These are phyloP conservation scores for Drosophila kohkoa DNA, from an alignment of 1,140 invertebrate genomes.

Conservation along the genomic window DNA sequence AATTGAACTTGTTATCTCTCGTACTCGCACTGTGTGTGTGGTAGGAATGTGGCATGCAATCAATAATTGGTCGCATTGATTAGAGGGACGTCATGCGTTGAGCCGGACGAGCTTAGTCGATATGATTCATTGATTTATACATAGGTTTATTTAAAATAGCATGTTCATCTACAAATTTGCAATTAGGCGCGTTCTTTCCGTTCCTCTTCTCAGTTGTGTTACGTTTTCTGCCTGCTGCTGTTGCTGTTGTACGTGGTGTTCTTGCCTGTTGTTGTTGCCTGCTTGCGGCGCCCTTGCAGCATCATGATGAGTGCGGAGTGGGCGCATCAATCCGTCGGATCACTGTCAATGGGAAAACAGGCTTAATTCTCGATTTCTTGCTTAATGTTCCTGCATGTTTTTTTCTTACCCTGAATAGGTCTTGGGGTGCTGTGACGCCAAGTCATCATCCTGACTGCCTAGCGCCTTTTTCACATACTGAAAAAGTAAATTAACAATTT, in stretches of 20 bases:
- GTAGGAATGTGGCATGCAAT: conserved; percentile 36
- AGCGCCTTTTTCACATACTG: conserved; percentile 92
- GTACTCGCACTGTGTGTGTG: conserved; percentile 9
- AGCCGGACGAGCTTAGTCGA: neutral
- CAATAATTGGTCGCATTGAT: conserved; percentile 46
- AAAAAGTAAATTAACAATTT: conserved; percentile 7
- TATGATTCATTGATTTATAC: conserved; percentile 73
- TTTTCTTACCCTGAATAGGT: conserved; percentile 79
- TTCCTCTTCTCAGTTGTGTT: conserved; percentile 24
- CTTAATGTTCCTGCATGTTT: neutral
- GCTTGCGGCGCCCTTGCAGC: conserved; percentile 15
- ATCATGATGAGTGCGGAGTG: conserved; percentile 17
- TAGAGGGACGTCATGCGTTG: neutral
- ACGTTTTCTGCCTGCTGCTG: neutral
- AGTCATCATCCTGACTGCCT: conserved; percentile 89
- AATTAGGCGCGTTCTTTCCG: conserved; percentile 49
- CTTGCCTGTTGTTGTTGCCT: conserved; percentile 17
- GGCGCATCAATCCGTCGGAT: conserved; percentile 82
- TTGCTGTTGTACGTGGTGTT: conserved; percentile 17
- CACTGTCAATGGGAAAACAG: conserved; percentile 45
- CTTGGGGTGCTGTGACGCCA: conserved; percentile 86
- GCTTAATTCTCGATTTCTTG: conserved; percentile 6
- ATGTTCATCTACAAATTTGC: conserved; percentile 73
- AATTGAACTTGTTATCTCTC: conserved; percentile 25
- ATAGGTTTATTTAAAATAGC: conserved; percentile 76